Evolutionary conservation across 2,888 invertebrate genomes (phyloP).

Genomic region (Aleiodes leptofemur): DNA sequence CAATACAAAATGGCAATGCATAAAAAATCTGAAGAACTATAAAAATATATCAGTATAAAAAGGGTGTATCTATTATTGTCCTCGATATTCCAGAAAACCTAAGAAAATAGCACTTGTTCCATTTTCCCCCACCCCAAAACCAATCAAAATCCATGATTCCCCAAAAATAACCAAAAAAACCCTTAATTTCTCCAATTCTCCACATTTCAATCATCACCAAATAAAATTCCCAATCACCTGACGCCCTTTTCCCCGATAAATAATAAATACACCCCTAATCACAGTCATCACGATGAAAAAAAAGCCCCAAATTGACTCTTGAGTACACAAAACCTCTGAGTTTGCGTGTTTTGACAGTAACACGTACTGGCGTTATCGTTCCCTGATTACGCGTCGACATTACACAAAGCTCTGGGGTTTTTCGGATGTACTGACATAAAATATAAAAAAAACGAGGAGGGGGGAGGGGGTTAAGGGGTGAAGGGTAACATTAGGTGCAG

Average conservation of each 20-base stretch:
- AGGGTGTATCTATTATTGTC: too few species aligned
- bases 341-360: constrained; percentile 31
- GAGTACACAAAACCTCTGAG: constrained; percentile 11
- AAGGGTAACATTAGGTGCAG: constrained; percentile 5
- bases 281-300: neutral
- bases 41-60: too few species aligned
- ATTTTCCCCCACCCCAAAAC: too few species aligned
- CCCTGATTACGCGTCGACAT: constrained; percentile 28
- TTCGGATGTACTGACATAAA: neutral
- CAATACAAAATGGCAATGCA: too few species aligned
- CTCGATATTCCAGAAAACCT: too few species aligned
- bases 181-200: too few species aligned
- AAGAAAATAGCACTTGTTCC: too few species aligned
- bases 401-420: constrained; percentile 16
- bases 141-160: too few species aligned
- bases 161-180: too few species aligned
- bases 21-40: too few species aligned
- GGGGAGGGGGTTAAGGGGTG: neutral
- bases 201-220: neutral
- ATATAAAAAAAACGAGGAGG: neutral
- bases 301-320: constrained; percentile 17
- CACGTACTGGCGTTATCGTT: constrained; percentile 22
- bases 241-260: constrained; percentile 2
- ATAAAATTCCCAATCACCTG: constrained; percentile 19
- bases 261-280: constrained; percentile 17